phyloP scores from a whole-genome alignment of 2,113 vertebrate genomes.

The Lamprotornis superbus region DNA sequence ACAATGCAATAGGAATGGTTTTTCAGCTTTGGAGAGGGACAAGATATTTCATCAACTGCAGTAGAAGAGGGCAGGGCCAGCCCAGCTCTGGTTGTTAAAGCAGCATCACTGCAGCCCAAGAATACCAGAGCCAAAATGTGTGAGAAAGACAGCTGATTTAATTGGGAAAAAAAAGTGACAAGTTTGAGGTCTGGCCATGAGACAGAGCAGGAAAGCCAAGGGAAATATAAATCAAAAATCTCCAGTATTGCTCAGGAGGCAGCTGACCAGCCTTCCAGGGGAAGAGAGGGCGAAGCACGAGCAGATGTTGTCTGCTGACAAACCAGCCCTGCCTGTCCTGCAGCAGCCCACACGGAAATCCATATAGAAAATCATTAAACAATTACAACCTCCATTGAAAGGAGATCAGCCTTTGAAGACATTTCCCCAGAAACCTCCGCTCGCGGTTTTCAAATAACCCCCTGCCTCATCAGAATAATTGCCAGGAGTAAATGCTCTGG shows the following conservation, averaged over 20 bases:
- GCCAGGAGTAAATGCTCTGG: not conserved
- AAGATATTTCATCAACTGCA: not conserved
- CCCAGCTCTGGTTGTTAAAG: not conserved
- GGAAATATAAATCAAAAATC: not conserved
- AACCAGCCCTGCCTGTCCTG: not conserved
- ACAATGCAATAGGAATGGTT: not conserved
- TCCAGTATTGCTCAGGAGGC: not conserved
- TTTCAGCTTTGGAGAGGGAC: not conserved
- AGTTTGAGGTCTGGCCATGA: not conserved
- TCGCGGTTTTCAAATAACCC: not conserved
- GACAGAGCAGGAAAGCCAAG: not conserved
- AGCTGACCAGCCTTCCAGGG: not conserved
- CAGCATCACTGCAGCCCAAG: not conserved
- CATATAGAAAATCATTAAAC: conserved; percentile 52
- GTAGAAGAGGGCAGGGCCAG: not conserved
- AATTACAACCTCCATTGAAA: conserved; percentile 24
- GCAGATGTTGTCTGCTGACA: not conserved
- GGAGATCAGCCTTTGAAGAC: conserved; percentile 34
- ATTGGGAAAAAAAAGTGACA: not conserved
- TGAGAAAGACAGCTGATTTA: not conserved
- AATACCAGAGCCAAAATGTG: not conserved
- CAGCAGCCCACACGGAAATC: not conserved
- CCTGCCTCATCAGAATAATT: not conserved
- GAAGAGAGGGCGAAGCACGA: not conserved
- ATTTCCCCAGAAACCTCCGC: not conserved